These are phyloP conservation scores for Triplophysa tibetana DNA, from an alignment of 2,113 vertebrate genomes.

Conservation along the genomic window DNA sequence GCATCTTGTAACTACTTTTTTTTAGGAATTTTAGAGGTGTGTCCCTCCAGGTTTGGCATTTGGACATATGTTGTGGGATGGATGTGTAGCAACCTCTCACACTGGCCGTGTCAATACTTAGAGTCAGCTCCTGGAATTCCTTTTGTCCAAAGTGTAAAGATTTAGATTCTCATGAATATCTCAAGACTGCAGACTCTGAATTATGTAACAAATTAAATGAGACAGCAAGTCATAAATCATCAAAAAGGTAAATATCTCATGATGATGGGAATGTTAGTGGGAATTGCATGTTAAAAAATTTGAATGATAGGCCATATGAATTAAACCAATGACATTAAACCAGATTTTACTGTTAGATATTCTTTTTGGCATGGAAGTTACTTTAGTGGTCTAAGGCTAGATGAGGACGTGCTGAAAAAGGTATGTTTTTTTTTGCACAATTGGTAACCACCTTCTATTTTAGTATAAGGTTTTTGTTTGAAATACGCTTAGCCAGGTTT, in stretches of 20 bases:
- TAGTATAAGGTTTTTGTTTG: too few relatives aligned
- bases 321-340: too few relatives aligned
- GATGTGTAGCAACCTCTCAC: background rate
- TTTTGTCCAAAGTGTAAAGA: background rate
- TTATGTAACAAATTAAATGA: constrained; percentile 17
- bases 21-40: constrained; percentile 5
- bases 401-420: too few relatives aligned
- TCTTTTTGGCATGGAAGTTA: too few relatives aligned
- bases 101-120: constrained; percentile 11
- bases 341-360: too few relatives aligned
- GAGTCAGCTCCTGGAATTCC: constrained; percentile 20
- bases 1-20: constrained; percentile 17
- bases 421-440: too few relatives aligned
- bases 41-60: constrained; percentile 15
- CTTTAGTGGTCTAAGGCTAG: too few relatives aligned
- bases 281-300: background rate
- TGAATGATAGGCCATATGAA: background rate
- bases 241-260: background rate
- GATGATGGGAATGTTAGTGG: background rate
- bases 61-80: constrained; percentile 17
- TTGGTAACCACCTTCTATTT: too few relatives aligned
- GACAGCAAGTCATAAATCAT: constrained; percentile 32
- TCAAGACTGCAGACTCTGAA: background rate
- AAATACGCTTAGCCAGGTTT: too few relatives aligned
- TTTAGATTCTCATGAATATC: constrained; percentile 12